These are phyloP conservation scores for Rana temporaria DNA, from an alignment of 2,113 vertebrate species.

Conservation along the genomic window DNA sequence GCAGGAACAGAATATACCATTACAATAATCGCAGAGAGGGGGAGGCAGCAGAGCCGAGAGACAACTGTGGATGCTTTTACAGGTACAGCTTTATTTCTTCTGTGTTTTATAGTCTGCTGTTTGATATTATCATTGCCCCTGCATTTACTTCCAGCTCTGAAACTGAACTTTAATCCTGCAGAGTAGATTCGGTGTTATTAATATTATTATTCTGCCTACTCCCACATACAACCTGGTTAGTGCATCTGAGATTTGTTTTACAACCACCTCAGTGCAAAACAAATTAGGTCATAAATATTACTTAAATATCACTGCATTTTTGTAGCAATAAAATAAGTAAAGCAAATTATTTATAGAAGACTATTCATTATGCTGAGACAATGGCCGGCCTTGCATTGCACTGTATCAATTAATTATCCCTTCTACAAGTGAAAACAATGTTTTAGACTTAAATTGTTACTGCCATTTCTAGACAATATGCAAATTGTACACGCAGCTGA, in stretches of 20 bases:
- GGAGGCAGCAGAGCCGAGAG: slow-evolving; percentile 90
- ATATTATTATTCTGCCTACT: slow-evolving; percentile 25
- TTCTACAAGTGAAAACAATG: slow-evolving; percentile 29
- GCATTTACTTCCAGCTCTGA: neutral
- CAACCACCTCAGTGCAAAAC: slow-evolving; percentile 28
- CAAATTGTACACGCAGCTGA: slow-evolving; percentile 35
- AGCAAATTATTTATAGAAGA: slow-evolving; percentile 51
- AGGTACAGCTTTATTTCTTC: slow-evolving; percentile 75
- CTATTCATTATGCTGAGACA: slow-evolving; percentile 46
- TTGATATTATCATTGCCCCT: slow-evolving; percentile 6
- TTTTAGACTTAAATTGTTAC: slow-evolving; percentile 47
- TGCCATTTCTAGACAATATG: slow-evolving; percentile 42
- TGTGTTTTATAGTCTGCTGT: neutral
- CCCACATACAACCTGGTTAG: slow-evolving; percentile 31
- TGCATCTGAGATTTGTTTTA: slow-evolving; percentile 44
- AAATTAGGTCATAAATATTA: slow-evolving; percentile 50
- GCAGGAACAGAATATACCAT: slow-evolving; percentile 94
- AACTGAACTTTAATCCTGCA: slow-evolving; percentile 9
- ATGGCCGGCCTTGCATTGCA: slow-evolving; percentile 14
- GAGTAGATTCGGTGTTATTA: neutral
- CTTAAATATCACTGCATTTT: slow-evolving; percentile 49
- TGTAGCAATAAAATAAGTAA: slow-evolving; percentile 47
- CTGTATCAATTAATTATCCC: slow-evolving; percentile 32
- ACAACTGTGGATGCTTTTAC: slow-evolving; percentile 93
- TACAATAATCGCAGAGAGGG: slow-evolving; percentile 88